Base-by-base conservation (phyloP, 2,888 invertebrate species). In the Polyommatus icarus region DNA sequence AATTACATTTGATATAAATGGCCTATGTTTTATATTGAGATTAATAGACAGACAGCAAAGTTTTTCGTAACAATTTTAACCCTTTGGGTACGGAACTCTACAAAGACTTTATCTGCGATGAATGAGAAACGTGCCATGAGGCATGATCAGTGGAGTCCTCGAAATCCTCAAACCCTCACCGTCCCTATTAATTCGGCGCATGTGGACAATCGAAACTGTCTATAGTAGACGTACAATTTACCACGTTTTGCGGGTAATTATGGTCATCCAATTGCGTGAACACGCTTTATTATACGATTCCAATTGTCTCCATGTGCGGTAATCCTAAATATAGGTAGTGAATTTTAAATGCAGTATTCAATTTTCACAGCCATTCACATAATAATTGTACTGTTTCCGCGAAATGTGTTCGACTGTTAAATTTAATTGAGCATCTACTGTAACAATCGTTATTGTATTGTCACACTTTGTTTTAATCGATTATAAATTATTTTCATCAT, bases 161-260 rank as follows among this genome's bases (percentile, higher is more conserved):
- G 83, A 84, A 83, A 85, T 88, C 87, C 86, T 88, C 85, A 85
- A 87, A 84, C 87, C 87, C 87, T 89, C 88, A 87, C 81, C 82
- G 84, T 87, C 86, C 86, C 90, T 87, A 91, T 91, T 93, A 90
- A 90, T 88, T 87, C 87, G 83, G 81, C 86, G 90, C 87, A 89
- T 89, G 89, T 84, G 85, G 86, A 89, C 88, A 89, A 89, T 89
- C 87, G 88, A 86, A 90, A 88, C 88, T 85, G 86, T 85, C 82
- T 83, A 84, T 86, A 85, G 84, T 83, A 83, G 83, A 85, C 87
- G 86, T 86, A 86, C 86, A 86, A 84, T 86, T 89, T 87, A 88
- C 89, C 89, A 89, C 88, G 88, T 89, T 89, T 87, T 87, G 89
- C 81, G 88, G 88, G 88, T 89, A 91, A 92, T 91, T 90, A 89